phyloP scores from a whole-genome alignment of 1,140 invertebrate genomes.

The Caenorhabditis remanei region DNA sequence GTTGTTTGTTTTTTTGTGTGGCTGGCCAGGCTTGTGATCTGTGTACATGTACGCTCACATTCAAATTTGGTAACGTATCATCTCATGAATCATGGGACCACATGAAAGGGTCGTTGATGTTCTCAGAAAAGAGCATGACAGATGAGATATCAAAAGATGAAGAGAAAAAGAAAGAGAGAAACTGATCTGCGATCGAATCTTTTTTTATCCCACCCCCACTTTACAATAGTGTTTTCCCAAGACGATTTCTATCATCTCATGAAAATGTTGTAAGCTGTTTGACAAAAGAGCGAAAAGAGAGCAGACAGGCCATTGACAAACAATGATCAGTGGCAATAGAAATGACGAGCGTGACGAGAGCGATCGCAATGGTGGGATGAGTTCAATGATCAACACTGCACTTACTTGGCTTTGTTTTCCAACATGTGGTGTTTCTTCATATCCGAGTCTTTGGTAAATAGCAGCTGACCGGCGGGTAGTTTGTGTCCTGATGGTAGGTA shows the following conservation, averaged over 20 bases:
- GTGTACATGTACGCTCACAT: neutral
- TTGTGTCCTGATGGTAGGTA: slow-evolving; percentile 62
- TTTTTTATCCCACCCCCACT: slow-evolving; percentile 24
- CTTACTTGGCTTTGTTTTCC: slow-evolving; percentile 57
- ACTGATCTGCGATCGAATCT: neutral
- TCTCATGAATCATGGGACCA: neutral
- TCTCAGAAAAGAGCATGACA: neutral
- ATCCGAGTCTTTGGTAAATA: slow-evolving; percentile 50
- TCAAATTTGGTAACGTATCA: neutral
- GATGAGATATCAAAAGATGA: neutral
- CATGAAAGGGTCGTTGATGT: neutral
- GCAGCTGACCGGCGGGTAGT: slow-evolving; percentile 9
- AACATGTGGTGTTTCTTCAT: slow-evolving; percentile 37
- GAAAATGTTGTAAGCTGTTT: neutral
- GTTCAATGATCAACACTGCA: slow-evolving; percentile 51
- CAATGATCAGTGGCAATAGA: slow-evolving; percentile 40
- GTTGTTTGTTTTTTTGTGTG: neutral
- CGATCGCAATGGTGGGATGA: neutral
- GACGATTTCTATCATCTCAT: neutral
- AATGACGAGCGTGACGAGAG: slow-evolving; percentile 33
- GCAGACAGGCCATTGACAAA: slow-evolving; percentile 22
- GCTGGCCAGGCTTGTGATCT: neutral
- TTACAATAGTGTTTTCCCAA: slow-evolving; percentile 13
- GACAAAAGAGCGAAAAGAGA: slow-evolving; percentile 37
- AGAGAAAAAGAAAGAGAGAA: neutral